phyloP scores from a whole-genome alignment of 1,140 invertebrate species.

The Carposina sasakii region DNA sequence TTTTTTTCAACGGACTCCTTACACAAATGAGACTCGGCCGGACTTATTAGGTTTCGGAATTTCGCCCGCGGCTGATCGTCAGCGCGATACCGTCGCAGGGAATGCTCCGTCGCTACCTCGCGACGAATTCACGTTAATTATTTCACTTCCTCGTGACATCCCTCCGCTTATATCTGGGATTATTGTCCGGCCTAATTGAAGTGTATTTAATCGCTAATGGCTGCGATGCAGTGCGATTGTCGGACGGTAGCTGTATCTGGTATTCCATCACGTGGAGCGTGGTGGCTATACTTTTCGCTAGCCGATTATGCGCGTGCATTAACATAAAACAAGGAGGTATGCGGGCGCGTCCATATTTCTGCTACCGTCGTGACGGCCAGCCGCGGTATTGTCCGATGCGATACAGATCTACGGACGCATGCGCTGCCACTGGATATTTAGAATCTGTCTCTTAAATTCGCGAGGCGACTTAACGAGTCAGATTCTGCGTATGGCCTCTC shows the following conservation, averaged over 20 bases:
- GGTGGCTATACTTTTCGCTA: slow-evolving; percentile 61
- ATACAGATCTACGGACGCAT: slow-evolving; percentile 65
- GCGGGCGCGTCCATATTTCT: slow-evolving; percentile 62
- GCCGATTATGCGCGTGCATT: slow-evolving; percentile 53
- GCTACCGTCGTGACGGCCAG: slow-evolving; percentile 58
- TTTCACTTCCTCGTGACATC: slow-evolving; percentile 46
- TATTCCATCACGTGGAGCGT: slow-evolving; percentile 48
- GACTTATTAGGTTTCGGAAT: slow-evolving; percentile 68
- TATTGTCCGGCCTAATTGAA: slow-evolving; percentile 35
- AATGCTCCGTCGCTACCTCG: slow-evolving; percentile 30
- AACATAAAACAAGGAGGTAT: slow-evolving; percentile 68
- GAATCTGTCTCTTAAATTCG: slow-evolving; percentile 68
- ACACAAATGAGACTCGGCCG: slow-evolving; percentile 63
- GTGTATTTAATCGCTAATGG: no score
- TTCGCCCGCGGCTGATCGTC: slow-evolving; percentile 51
- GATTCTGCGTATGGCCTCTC: slow-evolving; percentile 64
- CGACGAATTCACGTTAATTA: slow-evolving; percentile 32
- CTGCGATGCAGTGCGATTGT: no score
- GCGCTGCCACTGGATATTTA: slow-evolving; percentile 64
- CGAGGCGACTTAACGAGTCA: slow-evolving; percentile 63
- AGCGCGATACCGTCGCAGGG: slow-evolving; percentile 37
- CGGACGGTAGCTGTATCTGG: slow-evolving; percentile 34
- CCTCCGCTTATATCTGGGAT: slow-evolving; percentile 8
- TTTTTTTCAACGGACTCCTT: slow-evolving; percentile 49
- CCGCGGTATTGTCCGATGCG: slow-evolving; percentile 62